phyloP scores from a whole-genome alignment of 1,140 invertebrate genomes.

The Triops longicaudatus region DNA sequence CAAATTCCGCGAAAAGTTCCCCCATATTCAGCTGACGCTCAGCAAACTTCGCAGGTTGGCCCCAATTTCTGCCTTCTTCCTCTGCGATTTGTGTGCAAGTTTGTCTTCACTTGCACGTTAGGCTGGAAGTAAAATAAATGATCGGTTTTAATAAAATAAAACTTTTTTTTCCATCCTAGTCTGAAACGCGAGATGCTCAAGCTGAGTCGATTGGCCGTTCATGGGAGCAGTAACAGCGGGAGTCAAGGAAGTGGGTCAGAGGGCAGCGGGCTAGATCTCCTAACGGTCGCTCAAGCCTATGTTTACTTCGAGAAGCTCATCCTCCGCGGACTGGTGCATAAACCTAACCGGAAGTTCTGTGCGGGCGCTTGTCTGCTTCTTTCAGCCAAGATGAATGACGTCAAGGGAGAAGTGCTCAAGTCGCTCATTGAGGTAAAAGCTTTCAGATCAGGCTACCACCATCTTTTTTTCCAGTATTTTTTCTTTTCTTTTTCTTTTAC shows the following conservation, averaged over 20 bases:
- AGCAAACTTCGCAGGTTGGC: slow-evolving; percentile 87
- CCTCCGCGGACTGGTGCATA: slow-evolving; percentile 82
- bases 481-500: slow-evolving; percentile 14
- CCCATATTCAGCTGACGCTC: slow-evolving; percentile 86
- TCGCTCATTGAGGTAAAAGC: slow-evolving; percentile 69
- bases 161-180: slow-evolving; percentile 45
- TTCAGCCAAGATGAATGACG: slow-evolving; percentile 92
- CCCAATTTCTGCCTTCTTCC: not conserved
- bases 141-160: slow-evolving; percentile 20
- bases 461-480: slow-evolving; percentile 20
- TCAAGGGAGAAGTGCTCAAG: slow-evolving; percentile 79
- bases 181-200: slow-evolving; percentile 92
- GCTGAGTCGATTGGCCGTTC: slow-evolving; percentile 45
- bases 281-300: slow-evolving; percentile 90
- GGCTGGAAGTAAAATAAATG: not conserved
- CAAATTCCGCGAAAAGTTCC: slow-evolving; percentile 92
- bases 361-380: slow-evolving; percentile 88
- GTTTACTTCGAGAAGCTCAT: slow-evolving; percentile 97
- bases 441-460: not conserved
- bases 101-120: slow-evolving; percentile 22
- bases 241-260: slow-evolving; percentile 1
- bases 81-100: slow-evolving; percentile 23
- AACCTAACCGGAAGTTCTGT: slow-evolving; percentile 88
- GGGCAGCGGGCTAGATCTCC: slow-evolving; percentile 73
- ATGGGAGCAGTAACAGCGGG: not conserved